A percentile compares a stretch with the other conserved stretches of the same genome.
phyloP scores from a whole-genome alignment of 2,888 invertebrate species.

The Pycnomerus fuliginosus region DNA sequence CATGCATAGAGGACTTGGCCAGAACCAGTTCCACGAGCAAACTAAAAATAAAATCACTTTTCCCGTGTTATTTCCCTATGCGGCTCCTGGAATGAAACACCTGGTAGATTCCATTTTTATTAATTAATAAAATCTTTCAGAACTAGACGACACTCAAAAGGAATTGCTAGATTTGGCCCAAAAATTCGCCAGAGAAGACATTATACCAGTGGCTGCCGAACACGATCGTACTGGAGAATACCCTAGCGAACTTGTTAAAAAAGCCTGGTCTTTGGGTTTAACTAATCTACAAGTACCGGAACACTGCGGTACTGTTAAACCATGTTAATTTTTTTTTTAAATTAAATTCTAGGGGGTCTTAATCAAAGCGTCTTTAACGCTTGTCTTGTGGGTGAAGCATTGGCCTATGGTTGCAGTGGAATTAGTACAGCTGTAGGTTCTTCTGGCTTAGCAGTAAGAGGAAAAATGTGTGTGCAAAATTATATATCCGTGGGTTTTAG shows the following conservation, averaged over 20 bases:
- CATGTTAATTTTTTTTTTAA: too few relatives aligned
- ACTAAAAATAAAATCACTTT: too few relatives aligned
- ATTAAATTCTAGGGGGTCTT: slow-evolving; percentile 73
- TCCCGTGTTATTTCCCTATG: too few relatives aligned
- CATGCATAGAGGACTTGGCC: too few relatives aligned
- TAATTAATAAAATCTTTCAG: too few relatives aligned
- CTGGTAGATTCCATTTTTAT: too few relatives aligned
- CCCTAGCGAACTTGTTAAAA: slow-evolving; percentile 93
- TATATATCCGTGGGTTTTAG: too few relatives aligned
- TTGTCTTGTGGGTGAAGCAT: slow-evolving; percentile 83
- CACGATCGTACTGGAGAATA: slow-evolving; percentile 90
- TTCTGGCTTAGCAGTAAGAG: neutral
- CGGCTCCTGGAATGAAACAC: too few relatives aligned
- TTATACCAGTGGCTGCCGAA: slow-evolving; percentile 85
- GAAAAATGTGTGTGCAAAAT: too few relatives aligned
- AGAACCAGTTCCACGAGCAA: too few relatives aligned
- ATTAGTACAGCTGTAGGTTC: slow-evolving; percentile 80
- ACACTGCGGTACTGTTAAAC: slow-evolving; percentile 70
- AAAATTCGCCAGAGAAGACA: slow-evolving; percentile 91
- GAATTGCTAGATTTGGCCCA: slow-evolving; percentile 80
- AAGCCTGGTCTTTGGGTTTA: slow-evolving; percentile 86
- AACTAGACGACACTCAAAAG: slow-evolving; percentile 69
- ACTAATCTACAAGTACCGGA: slow-evolving; percentile 85
- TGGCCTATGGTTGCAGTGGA: slow-evolving; percentile 92
- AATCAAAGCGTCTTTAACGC: slow-evolving; percentile 72